Evolutionary conservation across 2,888 invertebrate species (phyloP), one percentile per base, ranked within the genome.

Genomic region (Rhimphoctona megacephalus): DNA sequence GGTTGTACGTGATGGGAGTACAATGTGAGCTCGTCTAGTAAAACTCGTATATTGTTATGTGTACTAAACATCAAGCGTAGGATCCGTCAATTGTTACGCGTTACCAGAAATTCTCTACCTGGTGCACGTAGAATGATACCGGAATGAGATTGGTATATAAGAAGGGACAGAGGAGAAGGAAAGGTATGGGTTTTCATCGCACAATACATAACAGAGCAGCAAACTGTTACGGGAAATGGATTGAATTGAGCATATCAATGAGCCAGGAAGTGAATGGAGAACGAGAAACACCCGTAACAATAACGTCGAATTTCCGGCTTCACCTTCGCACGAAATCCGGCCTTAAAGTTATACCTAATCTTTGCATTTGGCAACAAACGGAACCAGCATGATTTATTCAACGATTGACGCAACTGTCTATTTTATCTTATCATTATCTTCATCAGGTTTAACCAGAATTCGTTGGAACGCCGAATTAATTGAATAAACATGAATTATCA

Each of bases 1-100:
- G 86, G 84, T 81, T 88, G 85, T 89, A 90, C 88, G 90, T 90
- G 91, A 81, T 67, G 66, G 36, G 77, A 54, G 66, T 81, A 67
- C 66, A 25, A 57, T 36, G 61, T 66, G 57, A 61, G 52, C 66
- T 70, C n/a, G 49, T 61, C 39, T 49, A 43, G 69, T 39, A 67
- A 67, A 39, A 67, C 39, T 39, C 17, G 39, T 36, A n/a, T 39
- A 67, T 67, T 67, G 39, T 61, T 46, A 33, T 30, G 30, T 43
- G 46, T 46, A 36, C 70, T 46, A 46, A 43, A 43, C 61, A 80
- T 80, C 57, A 33, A 39, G 30, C 19, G 66, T 39, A 67, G 52
- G 36, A 79, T 30, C 69, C 76, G 78, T 79, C 82, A 72, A 80
- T 83, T 64, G 76, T 85, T 46, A 66, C 43, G 67, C 67, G 36